Percentiles rank a stretch among this genome's conserved stretches.
phyloP scores from a whole-genome alignment of 2,797 vertebrate species.

The Melanotaenia pygmaea region DNA sequence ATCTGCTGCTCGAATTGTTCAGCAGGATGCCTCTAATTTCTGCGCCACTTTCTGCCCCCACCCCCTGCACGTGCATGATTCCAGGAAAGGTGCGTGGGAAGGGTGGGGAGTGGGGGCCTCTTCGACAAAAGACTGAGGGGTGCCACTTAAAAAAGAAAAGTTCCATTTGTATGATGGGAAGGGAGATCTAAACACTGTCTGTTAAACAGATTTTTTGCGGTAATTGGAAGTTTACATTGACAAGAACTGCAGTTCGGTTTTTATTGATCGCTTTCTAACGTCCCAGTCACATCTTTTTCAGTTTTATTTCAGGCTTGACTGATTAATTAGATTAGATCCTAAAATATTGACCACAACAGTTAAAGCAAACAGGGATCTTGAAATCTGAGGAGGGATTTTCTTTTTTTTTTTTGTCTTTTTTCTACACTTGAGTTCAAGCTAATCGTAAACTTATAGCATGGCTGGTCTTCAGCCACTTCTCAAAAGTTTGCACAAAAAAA shows the following conservation, averaged over 20 bases:
- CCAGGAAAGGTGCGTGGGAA: constrained; percentile 29
- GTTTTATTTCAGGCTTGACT: neutral
- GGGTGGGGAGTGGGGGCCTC: neutral
- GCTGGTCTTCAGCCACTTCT: neutral
- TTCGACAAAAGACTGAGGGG: constrained; percentile 34
- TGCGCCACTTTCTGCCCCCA: constrained; percentile 31
- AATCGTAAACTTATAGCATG: neutral
- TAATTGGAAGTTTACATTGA: neutral
- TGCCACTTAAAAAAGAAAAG: neutral
- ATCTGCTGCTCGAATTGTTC: constrained; percentile 95
- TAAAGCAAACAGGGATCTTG: neutral
- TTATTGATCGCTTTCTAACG: neutral
- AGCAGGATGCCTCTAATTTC: constrained; percentile 81
- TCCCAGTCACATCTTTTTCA: neutral
- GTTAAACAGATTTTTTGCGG: neutral
- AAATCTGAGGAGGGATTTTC: fast-evolving
- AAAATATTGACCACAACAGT: constrained; percentile 19
- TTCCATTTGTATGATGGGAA: neutral
- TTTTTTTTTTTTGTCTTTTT: too few species aligned
- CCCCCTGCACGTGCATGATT: neutral
- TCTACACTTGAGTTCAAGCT: neutral
- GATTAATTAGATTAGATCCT: constrained; percentile 8
- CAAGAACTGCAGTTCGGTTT: too few species aligned
- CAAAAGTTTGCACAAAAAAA: constrained; percentile 50
- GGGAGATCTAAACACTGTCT: neutral